Conservation (phyloP, 1,140 invertebrate genomes). For the Monochamus saltuarius region DNA sequence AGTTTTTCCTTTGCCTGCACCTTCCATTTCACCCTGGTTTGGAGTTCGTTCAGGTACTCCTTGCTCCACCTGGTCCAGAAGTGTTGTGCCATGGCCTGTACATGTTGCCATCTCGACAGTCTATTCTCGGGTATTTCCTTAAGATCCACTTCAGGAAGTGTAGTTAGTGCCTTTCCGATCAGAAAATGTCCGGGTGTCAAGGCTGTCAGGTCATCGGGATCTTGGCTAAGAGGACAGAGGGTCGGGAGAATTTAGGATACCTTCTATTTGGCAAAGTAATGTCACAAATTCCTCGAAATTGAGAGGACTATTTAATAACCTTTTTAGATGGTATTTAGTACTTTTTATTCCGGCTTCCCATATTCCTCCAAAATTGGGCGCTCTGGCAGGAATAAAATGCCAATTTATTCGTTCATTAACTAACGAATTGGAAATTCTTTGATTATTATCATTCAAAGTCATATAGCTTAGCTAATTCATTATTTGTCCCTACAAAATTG, state of each 20-base stretch:
- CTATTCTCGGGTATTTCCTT: neutral
- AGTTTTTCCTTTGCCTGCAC: neutral
- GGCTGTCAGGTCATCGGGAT: conserved; percentile 28
- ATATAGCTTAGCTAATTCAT: neutral
- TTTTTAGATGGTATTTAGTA: too few relatives aligned
- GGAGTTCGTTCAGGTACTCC: conserved; percentile 34
- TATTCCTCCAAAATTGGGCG: too few relatives aligned
- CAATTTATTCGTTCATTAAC: neutral
- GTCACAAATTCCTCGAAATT: too few relatives aligned
- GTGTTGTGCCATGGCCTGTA: conserved; percentile 7
- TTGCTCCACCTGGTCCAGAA: conserved; percentile 19
- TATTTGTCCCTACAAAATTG: conserved; percentile 30
- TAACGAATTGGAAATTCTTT: neutral
- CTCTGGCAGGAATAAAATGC: too few relatives aligned
- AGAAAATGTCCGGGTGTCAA: conserved; percentile 34
- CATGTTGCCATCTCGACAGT: conserved; percentile 4
- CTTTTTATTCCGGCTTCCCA: too few relatives aligned
- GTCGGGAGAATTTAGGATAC: conserved; percentile 33
- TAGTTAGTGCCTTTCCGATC: conserved; percentile 27
- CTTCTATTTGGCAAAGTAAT: conserved; percentile 9
- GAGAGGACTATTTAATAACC: too few relatives aligned
- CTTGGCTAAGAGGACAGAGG: conserved; percentile 22
- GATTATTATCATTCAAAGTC: neutral
- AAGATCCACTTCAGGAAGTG: conserved; percentile 8
- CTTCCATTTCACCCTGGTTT: conserved; percentile 26